Evolutionary conservation across 2,888 invertebrate genomes (phyloP).

Genomic region (Philaethria dido): DNA sequence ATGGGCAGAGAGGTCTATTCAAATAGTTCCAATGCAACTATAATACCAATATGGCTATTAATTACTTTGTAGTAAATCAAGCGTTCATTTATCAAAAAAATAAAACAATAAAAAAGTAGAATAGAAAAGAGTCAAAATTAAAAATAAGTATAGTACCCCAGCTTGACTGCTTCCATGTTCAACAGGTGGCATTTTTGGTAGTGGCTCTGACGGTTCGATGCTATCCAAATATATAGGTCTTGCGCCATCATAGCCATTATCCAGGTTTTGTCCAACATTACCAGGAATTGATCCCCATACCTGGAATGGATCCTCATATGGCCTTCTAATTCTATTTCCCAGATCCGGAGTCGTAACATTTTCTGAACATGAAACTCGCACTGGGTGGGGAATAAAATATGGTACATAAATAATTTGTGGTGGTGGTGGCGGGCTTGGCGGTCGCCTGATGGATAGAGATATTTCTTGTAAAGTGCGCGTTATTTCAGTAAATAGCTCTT

Average conservation of each 20-base stretch:
- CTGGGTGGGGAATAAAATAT: conserved; percentile 61
- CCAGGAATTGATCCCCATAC: conserved; percentile 61
- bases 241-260: conserved; percentile 53
- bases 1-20: too few relatives aligned
- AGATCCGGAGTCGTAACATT: conserved; percentile 31
- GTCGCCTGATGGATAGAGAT: conserved; percentile 54
- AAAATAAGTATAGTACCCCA: conserved; percentile 44
- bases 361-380: conserved; percentile 43
- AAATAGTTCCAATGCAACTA: too few relatives aligned
- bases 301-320: conserved; percentile 61
- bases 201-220: conserved; percentile 45
- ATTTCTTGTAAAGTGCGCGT: conserved; percentile 65
- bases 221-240: conserved; percentile 67
- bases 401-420: conserved; percentile 68
- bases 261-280: conserved; percentile 46
- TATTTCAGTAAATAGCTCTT: conserved; percentile 60
- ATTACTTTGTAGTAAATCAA: too few relatives aligned
- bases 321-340: conserved; percentile 52
- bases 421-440: conserved; percentile 54
- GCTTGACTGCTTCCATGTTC: conserved; percentile 56
- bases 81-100: too few relatives aligned
- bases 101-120: background rate
- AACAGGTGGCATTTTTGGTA: conserved; percentile 51
- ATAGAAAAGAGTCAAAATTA: background rate
- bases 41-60: too few relatives aligned